A percentile compares a stretch with the other conserved stretches of the same genome.
phyloP scores from a whole-genome alignment of 2,113 vertebrate genomes.

The Pitta sordida region DNA sequence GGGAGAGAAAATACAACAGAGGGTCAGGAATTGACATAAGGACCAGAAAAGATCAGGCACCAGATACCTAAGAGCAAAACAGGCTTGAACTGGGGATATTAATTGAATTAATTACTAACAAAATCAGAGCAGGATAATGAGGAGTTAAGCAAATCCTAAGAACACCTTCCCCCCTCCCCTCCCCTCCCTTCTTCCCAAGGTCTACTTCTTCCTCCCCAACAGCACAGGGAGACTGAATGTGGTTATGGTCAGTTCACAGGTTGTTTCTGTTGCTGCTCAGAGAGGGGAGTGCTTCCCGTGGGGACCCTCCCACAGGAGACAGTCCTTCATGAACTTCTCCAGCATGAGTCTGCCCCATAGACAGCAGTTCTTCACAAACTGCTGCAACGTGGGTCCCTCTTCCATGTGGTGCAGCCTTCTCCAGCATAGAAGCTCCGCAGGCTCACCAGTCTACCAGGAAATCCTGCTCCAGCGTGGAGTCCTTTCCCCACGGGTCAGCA shows the following conservation, averaged over 20 bases:
- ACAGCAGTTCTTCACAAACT: not conserved
- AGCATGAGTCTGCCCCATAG: not conserved
- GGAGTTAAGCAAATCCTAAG: not conserved
- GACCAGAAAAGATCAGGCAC: not conserved
- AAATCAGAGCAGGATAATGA: not conserved
- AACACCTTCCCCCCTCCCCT: not conserved
- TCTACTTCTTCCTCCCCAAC: not conserved
- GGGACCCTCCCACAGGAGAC: not conserved
- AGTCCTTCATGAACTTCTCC: not conserved
- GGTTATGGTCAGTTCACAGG: not conserved
- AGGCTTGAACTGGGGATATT: accelerated
- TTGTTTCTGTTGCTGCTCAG: not conserved
- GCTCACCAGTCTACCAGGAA: not conserved
- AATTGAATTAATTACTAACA: not conserved
- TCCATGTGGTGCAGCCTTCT: not conserved
- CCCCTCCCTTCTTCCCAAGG: not conserved
- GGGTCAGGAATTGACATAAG: not conserved
- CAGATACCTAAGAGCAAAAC: not conserved
- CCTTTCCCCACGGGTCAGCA: not conserved
- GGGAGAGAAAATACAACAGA: not conserved
- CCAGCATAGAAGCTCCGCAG: not conserved
- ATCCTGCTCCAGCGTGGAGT: not conserved
- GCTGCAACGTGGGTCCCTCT: not conserved
- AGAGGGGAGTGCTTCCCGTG: not conserved
- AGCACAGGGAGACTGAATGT: not conserved